Evolutionary conservation across 2,797 vertebrate species (phyloP).

Genomic region (Eutrigla gurnardus): DNA sequence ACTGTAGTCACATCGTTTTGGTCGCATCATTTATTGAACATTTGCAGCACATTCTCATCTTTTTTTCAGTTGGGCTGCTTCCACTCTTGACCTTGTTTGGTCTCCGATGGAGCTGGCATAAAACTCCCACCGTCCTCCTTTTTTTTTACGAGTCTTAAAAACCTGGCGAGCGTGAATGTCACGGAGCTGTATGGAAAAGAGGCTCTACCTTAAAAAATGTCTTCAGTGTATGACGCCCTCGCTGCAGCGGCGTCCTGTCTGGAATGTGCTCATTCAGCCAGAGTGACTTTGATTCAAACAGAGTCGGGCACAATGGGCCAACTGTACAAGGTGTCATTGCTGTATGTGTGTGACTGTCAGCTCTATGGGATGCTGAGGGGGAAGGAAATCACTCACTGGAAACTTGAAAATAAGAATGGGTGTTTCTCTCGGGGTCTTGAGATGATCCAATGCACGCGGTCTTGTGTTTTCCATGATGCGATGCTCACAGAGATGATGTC

Average conservation of each 20-base stretch:
- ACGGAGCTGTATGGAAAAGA: slow-evolving; percentile 41
- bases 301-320: slow-evolving; percentile 70
- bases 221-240: slow-evolving; percentile 45
- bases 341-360: slow-evolving; percentile 48
- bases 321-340: slow-evolving; percentile 79
- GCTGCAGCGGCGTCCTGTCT: slow-evolving; percentile 56
- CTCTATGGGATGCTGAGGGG: slow-evolving; percentile 27
- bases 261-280: slow-evolving; percentile 68
- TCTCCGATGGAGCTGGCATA: slow-evolving; percentile 47
- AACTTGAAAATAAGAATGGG: slow-evolving; percentile 53
- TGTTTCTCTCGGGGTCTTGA: slow-evolving; percentile 40
- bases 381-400: slow-evolving; percentile 54
- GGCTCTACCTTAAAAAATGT: slow-evolving; percentile 49
- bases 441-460: background rate
- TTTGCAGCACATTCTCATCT: too few species aligned
- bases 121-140: slow-evolving; percentile 34
- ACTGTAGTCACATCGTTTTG: slow-evolving; percentile 12
- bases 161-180: slow-evolving; percentile 24
- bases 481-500: slow-evolving; percentile 45
- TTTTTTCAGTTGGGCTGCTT: background rate
- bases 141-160: slow-evolving; percentile 53
- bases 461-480: slow-evolving; percentile 69
- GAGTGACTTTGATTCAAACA: slow-evolving; percentile 70
- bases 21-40: too few species aligned
- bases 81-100: slow-evolving; percentile 44